phyloP scores from a whole-genome alignment of 2,888 invertebrate genomes.

The Hedya salicella region DNA sequence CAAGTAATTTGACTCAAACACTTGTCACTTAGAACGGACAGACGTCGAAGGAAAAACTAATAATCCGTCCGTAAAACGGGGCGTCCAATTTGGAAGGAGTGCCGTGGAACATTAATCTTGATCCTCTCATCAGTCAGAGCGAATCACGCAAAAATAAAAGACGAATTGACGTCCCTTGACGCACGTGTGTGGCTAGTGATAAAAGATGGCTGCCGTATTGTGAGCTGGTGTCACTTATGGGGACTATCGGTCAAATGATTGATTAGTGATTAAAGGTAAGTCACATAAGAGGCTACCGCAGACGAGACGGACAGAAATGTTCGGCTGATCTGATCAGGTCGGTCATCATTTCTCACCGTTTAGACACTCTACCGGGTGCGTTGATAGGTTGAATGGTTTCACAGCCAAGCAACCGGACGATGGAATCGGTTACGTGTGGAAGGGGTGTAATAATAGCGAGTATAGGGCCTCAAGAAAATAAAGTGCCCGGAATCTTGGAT shows the following conservation, averaged over 20 bases:
- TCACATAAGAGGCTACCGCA: too few species aligned
- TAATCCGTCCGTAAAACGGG: constrained; percentile 60
- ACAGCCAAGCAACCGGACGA: too few species aligned
- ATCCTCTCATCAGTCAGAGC: constrained; percentile 63
- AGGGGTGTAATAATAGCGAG: too few species aligned
- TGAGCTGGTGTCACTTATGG: constrained; percentile 9
- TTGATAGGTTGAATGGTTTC: too few species aligned
- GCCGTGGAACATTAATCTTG: constrained; percentile 71
- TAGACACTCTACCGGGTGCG: too few species aligned
- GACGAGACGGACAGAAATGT: too few species aligned
- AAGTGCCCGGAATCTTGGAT: too few species aligned
- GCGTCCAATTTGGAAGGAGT: constrained; percentile 70
- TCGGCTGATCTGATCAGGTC: too few species aligned
- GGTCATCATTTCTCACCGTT: too few species aligned
- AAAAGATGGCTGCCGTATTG: constrained; percentile 2
- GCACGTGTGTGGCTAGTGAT: constrained; percentile 25
- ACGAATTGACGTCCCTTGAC: constrained; percentile 33
- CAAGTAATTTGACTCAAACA: constrained; percentile 34
- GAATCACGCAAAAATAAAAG: constrained; percentile 58
- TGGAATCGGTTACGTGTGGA: too few species aligned
- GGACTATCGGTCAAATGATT: neutral
- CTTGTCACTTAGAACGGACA: constrained; percentile 43
- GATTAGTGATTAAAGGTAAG: too few species aligned
- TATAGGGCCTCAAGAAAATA: too few species aligned
- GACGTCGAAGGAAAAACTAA: constrained; percentile 63